These are phyloP conservation scores for Aphelinus atriplicis DNA, from an alignment of 1,140 invertebrate species.

Conservation along the genomic window DNA sequence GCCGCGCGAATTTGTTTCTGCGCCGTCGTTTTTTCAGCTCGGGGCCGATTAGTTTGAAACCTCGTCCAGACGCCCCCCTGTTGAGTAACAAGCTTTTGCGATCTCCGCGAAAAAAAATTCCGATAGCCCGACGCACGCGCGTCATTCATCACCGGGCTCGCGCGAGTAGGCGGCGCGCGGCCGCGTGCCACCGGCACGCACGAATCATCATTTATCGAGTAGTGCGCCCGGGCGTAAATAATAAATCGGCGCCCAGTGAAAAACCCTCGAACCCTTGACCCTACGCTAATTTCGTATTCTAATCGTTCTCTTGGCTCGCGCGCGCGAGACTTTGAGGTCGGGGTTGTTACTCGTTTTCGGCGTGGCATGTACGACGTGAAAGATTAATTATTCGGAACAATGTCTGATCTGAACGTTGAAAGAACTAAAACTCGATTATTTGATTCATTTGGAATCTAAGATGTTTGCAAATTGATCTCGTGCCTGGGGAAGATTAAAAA, in stretches of 20 bases:
- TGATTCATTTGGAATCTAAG: too few relatives aligned
- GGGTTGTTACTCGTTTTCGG: too few relatives aligned
- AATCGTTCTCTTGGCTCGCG: too few relatives aligned
- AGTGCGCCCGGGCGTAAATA: slow-evolving; percentile 25
- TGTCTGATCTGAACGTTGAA: too few relatives aligned
- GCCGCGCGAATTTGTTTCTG: neutral
- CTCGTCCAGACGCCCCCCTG: slow-evolving; percentile 51
- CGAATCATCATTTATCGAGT: slow-evolving; percentile 37
- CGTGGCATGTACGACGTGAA: too few relatives aligned
- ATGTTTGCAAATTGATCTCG: too few relatives aligned
- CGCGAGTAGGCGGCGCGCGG: neutral
- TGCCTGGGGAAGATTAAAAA: too few relatives aligned
- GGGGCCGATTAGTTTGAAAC: slow-evolving; percentile 51
- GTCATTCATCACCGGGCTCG: slow-evolving; percentile 56
- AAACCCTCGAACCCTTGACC: too few relatives aligned
- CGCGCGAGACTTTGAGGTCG: too few relatives aligned
- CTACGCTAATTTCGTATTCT: too few relatives aligned
- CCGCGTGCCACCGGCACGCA: slow-evolving; percentile 28
- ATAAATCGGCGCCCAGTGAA: slow-evolving; percentile 6
- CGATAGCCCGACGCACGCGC: slow-evolving; percentile 43
- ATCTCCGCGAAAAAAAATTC: slow-evolving; percentile 52
- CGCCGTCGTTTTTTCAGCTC: neutral
- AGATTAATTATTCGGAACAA: too few relatives aligned
- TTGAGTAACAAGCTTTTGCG: slow-evolving; percentile 54
- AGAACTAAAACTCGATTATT: too few relatives aligned